Percentiles rank a stretch among this genome's conserved stretches.
phyloP scores from a whole-genome alignment of 2,113 vertebrate genomes.

The Odontophorus gujanensis region DNA sequence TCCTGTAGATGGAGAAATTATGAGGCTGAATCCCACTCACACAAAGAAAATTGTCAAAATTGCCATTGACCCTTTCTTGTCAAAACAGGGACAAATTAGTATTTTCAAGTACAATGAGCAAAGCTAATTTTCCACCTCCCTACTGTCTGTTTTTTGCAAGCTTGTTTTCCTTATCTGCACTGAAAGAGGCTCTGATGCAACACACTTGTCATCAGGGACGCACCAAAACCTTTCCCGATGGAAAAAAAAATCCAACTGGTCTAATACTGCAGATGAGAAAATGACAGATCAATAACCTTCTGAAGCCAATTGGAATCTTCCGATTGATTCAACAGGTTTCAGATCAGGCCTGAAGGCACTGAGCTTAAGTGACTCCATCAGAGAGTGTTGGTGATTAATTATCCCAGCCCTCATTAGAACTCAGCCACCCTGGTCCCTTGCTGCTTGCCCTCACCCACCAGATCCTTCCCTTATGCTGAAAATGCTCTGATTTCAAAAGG shows the following conservation, averaged over 20 bases:
- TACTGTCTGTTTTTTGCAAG: not conserved
- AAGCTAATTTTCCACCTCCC: slow-evolving; percentile 8
- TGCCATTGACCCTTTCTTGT: slow-evolving; percentile 20
- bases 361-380: slow-evolving; percentile 59
- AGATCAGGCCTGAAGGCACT: slow-evolving; percentile 13
- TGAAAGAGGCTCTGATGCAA: not conserved
- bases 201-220: not conserved
- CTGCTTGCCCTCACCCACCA: not conserved
- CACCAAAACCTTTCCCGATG: not conserved
- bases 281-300: slow-evolving; percentile 27
- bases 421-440: not conserved
- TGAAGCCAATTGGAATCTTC: slow-evolving; percentile 26
- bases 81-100: not conserved
- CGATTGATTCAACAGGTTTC: slow-evolving; percentile 45
- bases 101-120: slow-evolving; percentile 22
- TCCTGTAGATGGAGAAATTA: slow-evolving; percentile 14
- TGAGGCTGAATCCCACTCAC: not conserved
- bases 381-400: slow-evolving; percentile 62
- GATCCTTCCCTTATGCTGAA: not conserved
- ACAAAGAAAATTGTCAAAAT: not conserved
- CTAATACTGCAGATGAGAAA: not conserved
- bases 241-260: not conserved
- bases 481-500: not conserved
- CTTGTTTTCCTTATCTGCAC: not conserved
- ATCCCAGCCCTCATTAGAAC: slow-evolving; percentile 43